Conservation (phyloP, 2,888 invertebrate genomes). For the Drosophila differens region DNA sequence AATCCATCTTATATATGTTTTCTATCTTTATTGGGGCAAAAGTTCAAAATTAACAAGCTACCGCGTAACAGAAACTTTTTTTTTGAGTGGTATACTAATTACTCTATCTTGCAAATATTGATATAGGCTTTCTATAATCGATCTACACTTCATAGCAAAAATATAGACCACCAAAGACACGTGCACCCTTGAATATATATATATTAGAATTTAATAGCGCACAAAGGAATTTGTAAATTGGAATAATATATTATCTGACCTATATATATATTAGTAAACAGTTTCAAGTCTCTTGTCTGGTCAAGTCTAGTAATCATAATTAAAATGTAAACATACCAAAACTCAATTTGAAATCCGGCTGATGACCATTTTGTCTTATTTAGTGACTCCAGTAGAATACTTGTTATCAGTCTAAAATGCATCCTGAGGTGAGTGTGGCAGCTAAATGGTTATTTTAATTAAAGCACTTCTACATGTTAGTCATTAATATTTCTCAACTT, state of each 20-base stretch:
- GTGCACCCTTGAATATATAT: background rate
- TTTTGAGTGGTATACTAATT: background rate
- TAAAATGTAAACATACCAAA: constrained; percentile 23
- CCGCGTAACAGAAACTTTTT: background rate
- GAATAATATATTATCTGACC: background rate
- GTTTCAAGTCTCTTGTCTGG: background rate
- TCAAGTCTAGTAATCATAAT: background rate
- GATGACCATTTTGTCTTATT: constrained; percentile 35
- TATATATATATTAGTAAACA: background rate
- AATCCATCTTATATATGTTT: background rate
- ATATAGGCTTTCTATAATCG: background rate
- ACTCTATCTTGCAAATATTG: background rate
- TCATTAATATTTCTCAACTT: constrained; percentile 26
- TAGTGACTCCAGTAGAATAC: constrained; percentile 44
- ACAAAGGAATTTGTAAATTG: background rate
- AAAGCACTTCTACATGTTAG: background rate
- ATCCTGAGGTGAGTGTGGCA: constrained; percentile 58
- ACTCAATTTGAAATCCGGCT: constrained; percentile 20
- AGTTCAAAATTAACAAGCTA: background rate
- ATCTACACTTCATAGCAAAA: background rate
- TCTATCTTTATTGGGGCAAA: background rate
- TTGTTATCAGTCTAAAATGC: constrained; percentile 44
- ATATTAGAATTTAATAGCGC: background rate
- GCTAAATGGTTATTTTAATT: constrained; percentile 20
- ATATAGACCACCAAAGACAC: background rate